A percentile compares a stretch with the other conserved stretches of the same genome.
phyloP scores from a whole-genome alignment of 2,113 vertebrate species.

The Malurus alboscapulatus region DNA sequence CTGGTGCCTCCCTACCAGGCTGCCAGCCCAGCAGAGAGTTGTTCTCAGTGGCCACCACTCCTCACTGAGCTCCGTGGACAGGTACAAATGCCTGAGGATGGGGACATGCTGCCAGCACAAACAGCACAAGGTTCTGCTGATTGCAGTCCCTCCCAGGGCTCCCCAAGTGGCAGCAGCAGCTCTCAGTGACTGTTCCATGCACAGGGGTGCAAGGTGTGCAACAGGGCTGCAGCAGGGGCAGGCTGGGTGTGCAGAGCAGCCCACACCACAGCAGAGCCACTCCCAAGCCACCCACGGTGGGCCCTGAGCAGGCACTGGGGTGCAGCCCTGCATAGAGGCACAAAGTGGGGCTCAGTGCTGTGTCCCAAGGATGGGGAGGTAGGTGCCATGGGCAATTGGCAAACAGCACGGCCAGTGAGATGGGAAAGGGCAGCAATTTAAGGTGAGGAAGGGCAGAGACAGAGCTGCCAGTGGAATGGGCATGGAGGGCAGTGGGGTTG shows the following conservation, averaged over 20 bases:
- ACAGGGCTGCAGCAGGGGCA: rapidly evolving
- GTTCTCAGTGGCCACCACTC: not conserved
- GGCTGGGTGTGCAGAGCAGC: not conserved
- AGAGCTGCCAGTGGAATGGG: not conserved
- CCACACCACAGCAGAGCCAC: rapidly evolving
- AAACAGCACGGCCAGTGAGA: not conserved
- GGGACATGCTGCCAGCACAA: rapidly evolving
- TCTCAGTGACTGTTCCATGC: not conserved
- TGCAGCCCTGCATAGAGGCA: not conserved
- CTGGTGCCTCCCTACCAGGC: not conserved
- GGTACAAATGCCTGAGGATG: rapidly evolving
- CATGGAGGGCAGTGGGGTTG: not conserved
- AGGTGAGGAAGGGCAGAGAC: not conserved
- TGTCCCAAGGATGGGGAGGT: rapidly evolving
- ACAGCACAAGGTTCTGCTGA: not conserved
- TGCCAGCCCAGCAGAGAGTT: not conserved
- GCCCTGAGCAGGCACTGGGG: not conserved
- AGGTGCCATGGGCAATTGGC: rapidly evolving
- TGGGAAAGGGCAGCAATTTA: not conserved
- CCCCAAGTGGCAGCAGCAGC: not conserved
- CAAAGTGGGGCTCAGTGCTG: not conserved
- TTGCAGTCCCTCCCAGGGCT: not conserved
- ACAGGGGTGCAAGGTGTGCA: not conserved
- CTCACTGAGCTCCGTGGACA: not conserved
- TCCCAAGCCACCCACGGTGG: rapidly evolving